These are phyloP conservation scores for Corythornis leucogaster DNA, from an alignment of 2,797 vertebrate species.

Conservation along the genomic window DNA sequence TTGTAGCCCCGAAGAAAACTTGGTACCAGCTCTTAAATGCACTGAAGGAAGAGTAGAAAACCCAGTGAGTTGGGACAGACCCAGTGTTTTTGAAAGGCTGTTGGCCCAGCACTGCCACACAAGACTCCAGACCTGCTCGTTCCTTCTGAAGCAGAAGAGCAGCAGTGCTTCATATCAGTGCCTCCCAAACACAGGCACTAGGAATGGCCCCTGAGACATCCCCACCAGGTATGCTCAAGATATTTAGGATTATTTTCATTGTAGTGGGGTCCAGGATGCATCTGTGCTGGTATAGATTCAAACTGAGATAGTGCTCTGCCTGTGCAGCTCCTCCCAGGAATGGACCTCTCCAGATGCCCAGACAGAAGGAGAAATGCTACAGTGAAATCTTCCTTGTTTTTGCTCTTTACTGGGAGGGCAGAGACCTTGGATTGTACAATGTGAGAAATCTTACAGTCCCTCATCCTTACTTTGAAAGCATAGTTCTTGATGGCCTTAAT, in stretches of 20 bases:
- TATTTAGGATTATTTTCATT: not conserved
- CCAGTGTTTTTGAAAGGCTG: not conserved
- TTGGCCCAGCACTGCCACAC: not conserved
- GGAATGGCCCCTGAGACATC: not conserved
- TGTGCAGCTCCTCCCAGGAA: not conserved
- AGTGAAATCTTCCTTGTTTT: not conserved
- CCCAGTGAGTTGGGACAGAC: not conserved
- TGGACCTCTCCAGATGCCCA: not conserved
- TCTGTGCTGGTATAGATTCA: not conserved
- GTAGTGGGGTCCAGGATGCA: not conserved
- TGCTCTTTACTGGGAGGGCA: not conserved
- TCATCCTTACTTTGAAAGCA: constrained; percentile 89
- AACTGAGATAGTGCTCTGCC: not conserved
- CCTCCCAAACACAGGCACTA: not conserved
- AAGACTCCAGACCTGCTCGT: not conserved
- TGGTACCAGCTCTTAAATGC: not conserved
- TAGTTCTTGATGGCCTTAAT: constrained; percentile 92
- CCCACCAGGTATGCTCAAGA: not conserved
- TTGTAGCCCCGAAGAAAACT: not conserved
- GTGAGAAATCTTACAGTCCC: not conserved
- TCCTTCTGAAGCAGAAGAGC: not conserved
- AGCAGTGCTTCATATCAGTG: not conserved
- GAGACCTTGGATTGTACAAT: not conserved
- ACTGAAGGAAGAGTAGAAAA: not conserved
- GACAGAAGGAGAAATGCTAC: not conserved